phyloP scores from a whole-genome alignment of 2,888 invertebrate species.

The Hypsopygia costalis region DNA sequence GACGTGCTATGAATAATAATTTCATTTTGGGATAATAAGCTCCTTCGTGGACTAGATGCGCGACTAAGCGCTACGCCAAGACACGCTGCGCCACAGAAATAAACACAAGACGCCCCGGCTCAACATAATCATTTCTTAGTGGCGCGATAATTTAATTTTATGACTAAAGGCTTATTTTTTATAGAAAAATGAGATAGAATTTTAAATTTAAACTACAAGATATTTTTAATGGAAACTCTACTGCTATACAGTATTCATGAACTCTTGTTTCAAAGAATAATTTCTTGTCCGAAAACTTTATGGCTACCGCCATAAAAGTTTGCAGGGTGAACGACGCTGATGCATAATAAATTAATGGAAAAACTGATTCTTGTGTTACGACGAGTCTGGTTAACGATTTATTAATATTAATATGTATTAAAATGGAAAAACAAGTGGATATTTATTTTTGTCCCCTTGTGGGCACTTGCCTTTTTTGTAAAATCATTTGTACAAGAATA shows the following conservation, averaged over 20 bases:
- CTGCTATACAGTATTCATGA: slow-evolving; percentile 34
- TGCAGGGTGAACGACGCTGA: slow-evolving; percentile 30
- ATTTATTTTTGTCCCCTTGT: no score
- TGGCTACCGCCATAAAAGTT: slow-evolving; percentile 31
- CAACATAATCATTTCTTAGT: no score
- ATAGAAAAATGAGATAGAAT: not conserved
- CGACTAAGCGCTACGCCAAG: not conserved
- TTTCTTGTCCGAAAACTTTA: slow-evolving; percentile 35
- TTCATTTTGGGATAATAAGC: slow-evolving; percentile 41
- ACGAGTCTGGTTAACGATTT: no score
- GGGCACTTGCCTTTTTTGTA: no score
- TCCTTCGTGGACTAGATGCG: slow-evolving; percentile 16
- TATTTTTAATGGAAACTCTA: slow-evolving; percentile 32
- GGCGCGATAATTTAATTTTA: no score
- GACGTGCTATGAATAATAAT: slow-evolving; percentile 60
- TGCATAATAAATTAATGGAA: slow-evolving; percentile 34
- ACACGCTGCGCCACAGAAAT: no score
- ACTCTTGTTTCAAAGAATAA: slow-evolving; percentile 37
- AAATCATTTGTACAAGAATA: no score
- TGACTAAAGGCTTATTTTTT: not conserved
- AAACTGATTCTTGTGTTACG: slow-evolving; percentile 22
- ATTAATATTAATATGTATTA: no score
- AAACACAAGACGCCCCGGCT: no score
- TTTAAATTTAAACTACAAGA: slow-evolving; percentile 34
- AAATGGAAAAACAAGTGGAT: no score